These are phyloP conservation scores for Progne subis DNA, from an alignment of 2,113 vertebrate species.

Conservation along the genomic window DNA sequence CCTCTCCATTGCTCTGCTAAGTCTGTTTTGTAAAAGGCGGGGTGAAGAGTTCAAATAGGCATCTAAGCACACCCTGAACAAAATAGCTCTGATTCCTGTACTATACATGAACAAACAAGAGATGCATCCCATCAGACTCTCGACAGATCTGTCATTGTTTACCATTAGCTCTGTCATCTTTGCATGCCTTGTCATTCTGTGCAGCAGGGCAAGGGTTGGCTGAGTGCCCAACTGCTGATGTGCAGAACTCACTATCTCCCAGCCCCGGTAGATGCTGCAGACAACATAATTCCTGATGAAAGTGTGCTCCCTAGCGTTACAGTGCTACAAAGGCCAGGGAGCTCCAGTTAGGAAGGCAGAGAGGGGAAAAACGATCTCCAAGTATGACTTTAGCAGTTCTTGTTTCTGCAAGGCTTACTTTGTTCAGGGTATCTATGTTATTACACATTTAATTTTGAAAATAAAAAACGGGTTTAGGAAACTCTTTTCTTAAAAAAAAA, in stretches of 20 bases:
- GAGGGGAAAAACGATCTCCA: background rate
- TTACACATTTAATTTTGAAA: background rate
- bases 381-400: background rate
- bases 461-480: background rate
- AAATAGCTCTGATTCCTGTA: slow-evolving; percentile 60
- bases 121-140: slow-evolving; percentile 40
- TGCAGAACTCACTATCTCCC: background rate
- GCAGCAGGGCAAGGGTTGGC: slow-evolving; percentile 46
- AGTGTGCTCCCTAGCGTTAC: slow-evolving; percentile 81
- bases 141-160: slow-evolving; percentile 74
- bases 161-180: slow-evolving; percentile 67
- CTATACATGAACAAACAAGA: slow-evolving; percentile 37
- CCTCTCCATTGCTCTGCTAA: slow-evolving; percentile 39
- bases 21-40: slow-evolving; percentile 53
- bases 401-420: background rate
- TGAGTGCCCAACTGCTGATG: slow-evolving; percentile 2
- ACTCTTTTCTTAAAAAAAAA: background rate
- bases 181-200: slow-evolving; percentile 62
- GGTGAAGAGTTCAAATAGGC: slow-evolving; percentile 75
- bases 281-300: slow-evolving; percentile 72
- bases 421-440: background rate
- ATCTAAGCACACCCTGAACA: slow-evolving; percentile 60
- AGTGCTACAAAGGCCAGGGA: background rate
- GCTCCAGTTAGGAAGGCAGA: background rate
- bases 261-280: background rate